A percentile compares a stretch with the other conserved stretches of the same genome.
Evolutionary conservation across 2,797 vertebrate species (phyloP).

Genomic region (Chloroceryle inda): DNA sequence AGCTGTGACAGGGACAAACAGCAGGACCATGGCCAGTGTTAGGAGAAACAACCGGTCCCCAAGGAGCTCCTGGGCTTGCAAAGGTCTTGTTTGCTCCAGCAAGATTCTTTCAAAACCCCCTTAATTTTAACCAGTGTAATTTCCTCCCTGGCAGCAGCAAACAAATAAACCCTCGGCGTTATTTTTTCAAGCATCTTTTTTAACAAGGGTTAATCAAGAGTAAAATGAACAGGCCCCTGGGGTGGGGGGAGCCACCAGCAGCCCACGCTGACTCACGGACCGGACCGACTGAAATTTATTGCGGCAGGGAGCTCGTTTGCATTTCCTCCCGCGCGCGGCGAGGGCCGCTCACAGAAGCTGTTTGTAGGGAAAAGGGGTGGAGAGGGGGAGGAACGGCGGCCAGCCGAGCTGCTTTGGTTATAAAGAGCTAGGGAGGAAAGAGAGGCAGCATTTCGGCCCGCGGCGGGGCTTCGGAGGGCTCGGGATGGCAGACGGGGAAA

Average conservation of each 20-base stretch:
- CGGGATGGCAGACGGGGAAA: slow-evolving; percentile 15
- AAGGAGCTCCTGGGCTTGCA: slow-evolving; percentile 22
- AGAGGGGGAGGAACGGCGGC: slow-evolving; percentile 47
- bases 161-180: not conserved
- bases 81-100: slow-evolving; percentile 53
- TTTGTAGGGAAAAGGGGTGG: slow-evolving; percentile 70
- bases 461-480: not conserved
- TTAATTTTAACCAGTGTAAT: not conserved
- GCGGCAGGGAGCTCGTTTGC: not conserved
- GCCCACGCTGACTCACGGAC: slow-evolving; percentile 29
- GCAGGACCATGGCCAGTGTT: not conserved
- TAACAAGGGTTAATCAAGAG: slow-evolving; percentile 53
- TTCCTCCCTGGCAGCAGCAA: slow-evolving; percentile 32
- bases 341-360: slow-evolving; percentile 3
- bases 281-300: not conserved
- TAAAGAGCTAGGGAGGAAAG: slow-evolving; percentile 65
- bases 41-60: slow-evolving; percentile 18
- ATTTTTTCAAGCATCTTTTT: slow-evolving; percentile 15
- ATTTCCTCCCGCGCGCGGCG: slow-evolving; percentile 23
- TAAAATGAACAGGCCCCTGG: slow-evolving; percentile 36
- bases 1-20: slow-evolving; percentile 57
- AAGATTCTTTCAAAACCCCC: not conserved
- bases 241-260: not conserved
- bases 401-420: slow-evolving; percentile 44
- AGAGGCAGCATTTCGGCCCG: not conserved